phyloP scores from a whole-genome alignment of 2,888 invertebrate species.

The Agrotis segetum region DNA sequence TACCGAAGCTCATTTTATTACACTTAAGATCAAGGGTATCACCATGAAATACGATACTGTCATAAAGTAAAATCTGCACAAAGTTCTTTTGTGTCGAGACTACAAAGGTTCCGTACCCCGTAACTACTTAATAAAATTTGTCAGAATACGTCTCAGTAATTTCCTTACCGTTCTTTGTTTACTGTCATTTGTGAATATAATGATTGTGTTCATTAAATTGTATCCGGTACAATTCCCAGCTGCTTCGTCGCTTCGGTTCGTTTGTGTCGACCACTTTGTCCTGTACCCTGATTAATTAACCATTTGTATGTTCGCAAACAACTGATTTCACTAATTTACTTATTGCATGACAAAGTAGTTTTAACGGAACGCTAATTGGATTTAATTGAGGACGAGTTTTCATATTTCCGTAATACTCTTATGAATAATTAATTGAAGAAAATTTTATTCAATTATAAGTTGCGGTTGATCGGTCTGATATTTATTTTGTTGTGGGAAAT shows the following conservation, averaged over 20 bases:
- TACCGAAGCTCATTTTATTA: constrained; percentile 33
- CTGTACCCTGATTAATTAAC: constrained; percentile 63
- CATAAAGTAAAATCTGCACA: constrained; percentile 48
- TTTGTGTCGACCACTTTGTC: constrained; percentile 45
- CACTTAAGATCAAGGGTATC: constrained; percentile 39
- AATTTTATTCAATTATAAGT: constrained; percentile 32
- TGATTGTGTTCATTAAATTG: constrained; percentile 60
- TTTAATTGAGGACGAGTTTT: constrained; percentile 37
- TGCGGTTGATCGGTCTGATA: constrained; percentile 16
- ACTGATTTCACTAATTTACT: constrained; percentile 58
- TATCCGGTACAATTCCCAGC: constrained; percentile 44
- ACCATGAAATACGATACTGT: constrained; percentile 46
- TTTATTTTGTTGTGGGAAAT: constrained; percentile 7
- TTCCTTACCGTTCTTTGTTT: constrained; percentile 42
- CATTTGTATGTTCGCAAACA: constrained; percentile 59
- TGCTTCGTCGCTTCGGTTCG: constrained; percentile 30
- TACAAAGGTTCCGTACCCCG: constrained; percentile 46
- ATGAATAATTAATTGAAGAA: constrained; percentile 38
- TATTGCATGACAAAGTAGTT: constrained; percentile 53
- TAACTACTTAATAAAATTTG: constrained; percentile 54
- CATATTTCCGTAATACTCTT: constrained; percentile 23
- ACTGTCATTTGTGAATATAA: constrained; percentile 51
- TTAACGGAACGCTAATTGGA: constrained; percentile 30
- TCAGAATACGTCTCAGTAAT: constrained; percentile 43
- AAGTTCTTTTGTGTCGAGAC: constrained; percentile 45